Evolutionary conservation across 1,140 invertebrate species (phyloP).

Genomic region (Eulimnadia texana): DNA sequence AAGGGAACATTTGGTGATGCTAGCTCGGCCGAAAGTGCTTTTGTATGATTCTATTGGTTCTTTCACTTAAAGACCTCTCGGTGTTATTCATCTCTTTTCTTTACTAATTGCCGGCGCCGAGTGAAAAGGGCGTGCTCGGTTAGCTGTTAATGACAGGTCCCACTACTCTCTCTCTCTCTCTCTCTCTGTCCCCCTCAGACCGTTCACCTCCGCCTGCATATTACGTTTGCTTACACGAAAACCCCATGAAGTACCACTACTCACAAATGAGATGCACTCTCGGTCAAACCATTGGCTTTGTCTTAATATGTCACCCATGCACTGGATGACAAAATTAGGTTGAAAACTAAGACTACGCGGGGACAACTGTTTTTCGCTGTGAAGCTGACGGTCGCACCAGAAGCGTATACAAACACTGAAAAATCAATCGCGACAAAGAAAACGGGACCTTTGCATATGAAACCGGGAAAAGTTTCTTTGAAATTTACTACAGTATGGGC

Average conservation of each 20-base stretch:
- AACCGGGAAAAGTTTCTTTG: neutral
- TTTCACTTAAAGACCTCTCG: neutral
- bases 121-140: neutral
- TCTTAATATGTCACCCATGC: too few relatives aligned
- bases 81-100: neutral
- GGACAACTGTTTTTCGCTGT: too few relatives aligned
- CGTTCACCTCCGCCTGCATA: neutral
- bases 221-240: neutral
- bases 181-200: neutral
- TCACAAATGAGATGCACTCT: neutral
- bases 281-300: too few relatives aligned
- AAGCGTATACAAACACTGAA: too few relatives aligned
- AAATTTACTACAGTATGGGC: neutral
- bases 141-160: neutral
- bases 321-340: too few relatives aligned
- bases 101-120: neutral
- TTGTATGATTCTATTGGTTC: neutral
- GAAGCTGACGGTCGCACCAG: too few relatives aligned
- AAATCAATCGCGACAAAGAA: too few relatives aligned
- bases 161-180: neutral
- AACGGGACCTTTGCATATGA: too few relatives aligned
- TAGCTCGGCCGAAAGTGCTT: too few relatives aligned
- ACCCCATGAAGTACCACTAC: neutral
- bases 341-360: too few relatives aligned
- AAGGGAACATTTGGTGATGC: too few relatives aligned